These are phyloP conservation scores for Pachydiplax longipennis DNA, from an alignment of 2,888 invertebrate species.

Conservation along the genomic window DNA sequence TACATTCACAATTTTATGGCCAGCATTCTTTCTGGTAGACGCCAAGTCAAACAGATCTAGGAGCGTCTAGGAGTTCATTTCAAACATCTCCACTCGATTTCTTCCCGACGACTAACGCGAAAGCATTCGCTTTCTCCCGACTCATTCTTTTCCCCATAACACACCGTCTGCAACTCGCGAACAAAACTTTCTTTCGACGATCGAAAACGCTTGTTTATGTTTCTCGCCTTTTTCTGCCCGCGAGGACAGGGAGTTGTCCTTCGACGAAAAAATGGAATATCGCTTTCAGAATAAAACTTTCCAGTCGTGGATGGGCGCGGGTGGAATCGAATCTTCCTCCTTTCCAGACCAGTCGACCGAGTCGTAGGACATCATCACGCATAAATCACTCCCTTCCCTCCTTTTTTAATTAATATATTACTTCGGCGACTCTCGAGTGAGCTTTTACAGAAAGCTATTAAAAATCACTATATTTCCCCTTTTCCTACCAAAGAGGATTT, in stretches of 20 bases:
- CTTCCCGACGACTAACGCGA: background rate
- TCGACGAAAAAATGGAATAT: background rate
- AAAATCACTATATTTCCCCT: background rate
- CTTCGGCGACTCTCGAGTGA: background rate
- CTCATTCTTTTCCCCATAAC: background rate
- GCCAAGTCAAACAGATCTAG: background rate
- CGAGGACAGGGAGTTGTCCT: background rate
- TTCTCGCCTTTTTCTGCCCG: background rate
- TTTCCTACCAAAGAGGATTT: too few relatives aligned
- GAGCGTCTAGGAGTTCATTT: background rate
- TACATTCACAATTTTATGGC: background rate
- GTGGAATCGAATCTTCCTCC: background rate
- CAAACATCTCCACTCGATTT: background rate
- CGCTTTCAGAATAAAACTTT: background rate
- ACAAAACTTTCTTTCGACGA: background rate
- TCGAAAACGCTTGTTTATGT: background rate
- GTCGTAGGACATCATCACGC: background rate
- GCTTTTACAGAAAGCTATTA: background rate
- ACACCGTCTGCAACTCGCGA: background rate
- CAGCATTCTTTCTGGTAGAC: background rate
- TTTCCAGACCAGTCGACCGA: background rate
- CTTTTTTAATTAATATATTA: background rate
- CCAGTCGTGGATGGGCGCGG: background rate
- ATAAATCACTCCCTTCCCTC: background rate
- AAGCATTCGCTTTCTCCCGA: background rate